Evolutionary conservation across 2,113 vertebrate species (phyloP).

Genomic region (Lampris megalopsis): DNA sequence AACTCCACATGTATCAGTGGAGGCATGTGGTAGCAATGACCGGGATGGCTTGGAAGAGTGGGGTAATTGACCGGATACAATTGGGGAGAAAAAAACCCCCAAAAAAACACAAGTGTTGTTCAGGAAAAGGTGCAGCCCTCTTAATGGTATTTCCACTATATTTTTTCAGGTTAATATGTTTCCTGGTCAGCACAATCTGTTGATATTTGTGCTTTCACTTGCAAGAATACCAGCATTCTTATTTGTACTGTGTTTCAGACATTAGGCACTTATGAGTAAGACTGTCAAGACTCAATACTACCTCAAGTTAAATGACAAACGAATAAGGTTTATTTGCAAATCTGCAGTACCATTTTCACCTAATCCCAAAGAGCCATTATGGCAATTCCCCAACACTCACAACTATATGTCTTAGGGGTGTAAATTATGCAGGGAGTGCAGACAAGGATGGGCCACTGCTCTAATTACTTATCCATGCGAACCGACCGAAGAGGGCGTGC

Average conservation of each 20-base stretch:
- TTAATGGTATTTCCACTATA: no score
- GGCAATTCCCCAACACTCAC: slow-evolving; percentile 23
- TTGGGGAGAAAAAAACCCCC: no score
- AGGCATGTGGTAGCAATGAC: no score
- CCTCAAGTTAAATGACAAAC: slow-evolving; percentile 37
- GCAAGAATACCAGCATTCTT: slow-evolving; percentile 13
- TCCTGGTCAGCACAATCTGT: no score
- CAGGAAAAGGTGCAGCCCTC: no score
- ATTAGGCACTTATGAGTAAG: slow-evolving; percentile 3
- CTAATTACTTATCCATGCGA: slow-evolving; percentile 79
- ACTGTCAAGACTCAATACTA: slow-evolving; percentile 26
- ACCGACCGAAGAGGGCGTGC: slow-evolving; percentile 56
- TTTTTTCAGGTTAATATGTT: no score
- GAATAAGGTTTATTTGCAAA: slow-evolving; percentile 52
- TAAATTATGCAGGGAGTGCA: slow-evolving; percentile 67
- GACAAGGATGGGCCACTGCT: slow-evolving; percentile 63
- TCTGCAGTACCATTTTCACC: slow-evolving; percentile 41
- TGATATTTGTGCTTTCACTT: neutral
- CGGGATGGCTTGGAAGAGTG: no score
- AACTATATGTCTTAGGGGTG: slow-evolving; percentile 20
- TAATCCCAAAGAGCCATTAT: slow-evolving; percentile 33
- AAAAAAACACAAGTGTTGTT: no score
- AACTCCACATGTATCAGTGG: no score
- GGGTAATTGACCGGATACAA: no score
- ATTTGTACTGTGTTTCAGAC: neutral